A percentile compares a stretch with the other conserved stretches of the same genome.
Evolutionary conservation across 2,113 vertebrate genomes (phyloP).

Genomic region (Oreamnos americanus): DNA sequence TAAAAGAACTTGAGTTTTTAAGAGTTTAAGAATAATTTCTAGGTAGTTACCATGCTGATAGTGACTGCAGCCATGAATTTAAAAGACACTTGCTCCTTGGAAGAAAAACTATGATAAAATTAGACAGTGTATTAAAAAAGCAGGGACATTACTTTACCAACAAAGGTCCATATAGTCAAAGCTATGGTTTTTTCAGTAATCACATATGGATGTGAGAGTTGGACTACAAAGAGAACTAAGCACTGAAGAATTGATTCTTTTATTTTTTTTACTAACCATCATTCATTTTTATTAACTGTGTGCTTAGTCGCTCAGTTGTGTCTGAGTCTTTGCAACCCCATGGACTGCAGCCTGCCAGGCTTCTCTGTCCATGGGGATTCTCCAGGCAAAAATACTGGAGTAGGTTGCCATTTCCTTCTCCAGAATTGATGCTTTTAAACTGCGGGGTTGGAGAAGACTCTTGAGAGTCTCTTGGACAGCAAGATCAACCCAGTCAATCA

Average conservation of each 20-base stretch:
- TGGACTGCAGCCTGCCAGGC: no score
- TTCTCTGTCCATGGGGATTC: no score
- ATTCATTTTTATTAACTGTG: no score
- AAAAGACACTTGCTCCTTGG: background rate
- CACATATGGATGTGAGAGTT: background rate
- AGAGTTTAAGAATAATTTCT: conserved; percentile 1
- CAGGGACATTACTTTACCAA: background rate
- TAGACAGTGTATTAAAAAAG: background rate
- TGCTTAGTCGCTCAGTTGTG: no score
- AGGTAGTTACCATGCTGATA: background rate
- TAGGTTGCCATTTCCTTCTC: no score
- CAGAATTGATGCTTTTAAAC: background rate
- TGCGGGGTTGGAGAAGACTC: background rate
- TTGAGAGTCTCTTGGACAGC: background rate
- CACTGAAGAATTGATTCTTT: background rate
- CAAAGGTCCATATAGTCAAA: background rate
- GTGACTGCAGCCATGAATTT: background rate
- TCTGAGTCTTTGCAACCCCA: no score
- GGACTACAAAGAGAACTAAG: background rate
- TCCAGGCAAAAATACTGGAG: no score
- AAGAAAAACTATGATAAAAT: background rate
- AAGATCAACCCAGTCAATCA: background rate
- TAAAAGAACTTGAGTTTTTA: background rate
- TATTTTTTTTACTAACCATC: background rate
- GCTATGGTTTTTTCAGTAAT: background rate